Evolutionary conservation across 1,140 invertebrate genomes (phyloP).

Genomic region (Euwallacea similis): DNA sequence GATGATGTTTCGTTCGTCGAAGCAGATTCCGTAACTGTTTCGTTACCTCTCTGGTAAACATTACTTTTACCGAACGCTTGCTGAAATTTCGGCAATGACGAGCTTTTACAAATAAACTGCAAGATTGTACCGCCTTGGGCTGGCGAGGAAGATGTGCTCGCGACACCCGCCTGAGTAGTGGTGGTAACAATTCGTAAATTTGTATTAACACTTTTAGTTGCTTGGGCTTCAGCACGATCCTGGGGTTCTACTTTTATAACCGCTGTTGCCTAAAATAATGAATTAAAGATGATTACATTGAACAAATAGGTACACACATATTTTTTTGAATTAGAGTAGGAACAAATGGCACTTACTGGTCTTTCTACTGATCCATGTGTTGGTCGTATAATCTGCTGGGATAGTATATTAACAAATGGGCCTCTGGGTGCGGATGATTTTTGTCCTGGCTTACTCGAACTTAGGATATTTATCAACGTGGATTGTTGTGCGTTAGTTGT

Average conservation of each 20-base stretch:
- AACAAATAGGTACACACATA: too few species aligned
- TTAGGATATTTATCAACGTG: slow-evolving; percentile 53
- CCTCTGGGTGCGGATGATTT: slow-evolving; percentile 24
- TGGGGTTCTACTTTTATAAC: slow-evolving; percentile 33
- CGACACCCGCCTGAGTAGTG: slow-evolving; percentile 25
- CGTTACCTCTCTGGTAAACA: slow-evolving; percentile 55
- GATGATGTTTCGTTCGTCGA: slow-evolving; percentile 18
- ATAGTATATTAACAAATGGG: slow-evolving; percentile 51
- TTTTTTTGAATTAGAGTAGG: too few species aligned
- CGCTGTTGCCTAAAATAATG: slow-evolving; percentile 28
- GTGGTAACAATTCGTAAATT: slow-evolving; percentile 36
- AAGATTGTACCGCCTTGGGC: slow-evolving; percentile 48
- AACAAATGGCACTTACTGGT: slow-evolving; percentile 9
- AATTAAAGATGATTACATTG: too few species aligned
- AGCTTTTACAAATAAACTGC: slow-evolving; percentile 62
- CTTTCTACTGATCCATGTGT: background rate
- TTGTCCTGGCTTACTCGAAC: slow-evolving; percentile 44
- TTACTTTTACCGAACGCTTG: slow-evolving; percentile 72
- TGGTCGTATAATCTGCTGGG: slow-evolving; percentile 48
- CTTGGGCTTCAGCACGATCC: slow-evolving; percentile 13
- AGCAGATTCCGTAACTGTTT: slow-evolving; percentile 15
- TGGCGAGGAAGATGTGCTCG: slow-evolving; percentile 30
- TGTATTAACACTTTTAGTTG: slow-evolving; percentile 26
- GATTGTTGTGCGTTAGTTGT: slow-evolving; percentile 48
- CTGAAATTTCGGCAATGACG: slow-evolving; percentile 72